Conservation (phyloP, 2,888 invertebrate species). For the Disparrhopalites patrizii region DNA sequence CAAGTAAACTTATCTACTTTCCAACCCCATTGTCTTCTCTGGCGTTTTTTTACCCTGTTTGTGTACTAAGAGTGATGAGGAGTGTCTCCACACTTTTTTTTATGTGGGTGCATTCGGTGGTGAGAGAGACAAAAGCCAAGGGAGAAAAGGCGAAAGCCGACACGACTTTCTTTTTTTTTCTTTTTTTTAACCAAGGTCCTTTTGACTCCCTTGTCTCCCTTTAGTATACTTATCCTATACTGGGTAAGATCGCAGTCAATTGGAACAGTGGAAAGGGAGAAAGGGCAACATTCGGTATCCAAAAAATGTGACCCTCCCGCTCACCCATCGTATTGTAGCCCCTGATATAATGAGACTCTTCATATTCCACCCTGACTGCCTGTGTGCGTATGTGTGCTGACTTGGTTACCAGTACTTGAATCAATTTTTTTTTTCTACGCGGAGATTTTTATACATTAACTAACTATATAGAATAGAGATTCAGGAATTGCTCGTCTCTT, state of each 20-base stretch:
- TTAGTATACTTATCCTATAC: not conserved
- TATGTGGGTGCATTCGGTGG: not conserved
- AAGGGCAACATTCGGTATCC: conserved; percentile 12
- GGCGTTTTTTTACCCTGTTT: conserved; percentile 1
- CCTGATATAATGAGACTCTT: conserved; percentile 21
- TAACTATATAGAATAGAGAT: no score
- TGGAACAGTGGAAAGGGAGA: not conserved
- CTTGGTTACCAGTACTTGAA: not conserved
- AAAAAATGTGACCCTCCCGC: conserved; percentile 8
- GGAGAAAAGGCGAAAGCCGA: no score
- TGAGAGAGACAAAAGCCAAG: not conserved
- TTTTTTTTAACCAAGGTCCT: not conserved
- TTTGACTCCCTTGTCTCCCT: not conserved
- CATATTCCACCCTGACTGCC: conserved; percentile 16
- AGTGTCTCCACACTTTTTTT: not conserved
- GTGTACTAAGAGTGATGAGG: conserved; percentile 1
- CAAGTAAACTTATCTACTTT: conserved; percentile 31
- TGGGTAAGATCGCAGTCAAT: not conserved
- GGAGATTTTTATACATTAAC: conserved; percentile 6
- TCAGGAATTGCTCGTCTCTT: no score
- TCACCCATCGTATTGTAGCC: conserved; percentile 10
- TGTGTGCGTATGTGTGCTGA: no score
- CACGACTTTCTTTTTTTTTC: not conserved
- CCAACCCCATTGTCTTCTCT: conserved; percentile 32
- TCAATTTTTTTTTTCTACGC: conserved; percentile 4